Evolutionary conservation across 2,113 vertebrate genomes (phyloP).

Genomic region (Hoplias malabaricus): DNA sequence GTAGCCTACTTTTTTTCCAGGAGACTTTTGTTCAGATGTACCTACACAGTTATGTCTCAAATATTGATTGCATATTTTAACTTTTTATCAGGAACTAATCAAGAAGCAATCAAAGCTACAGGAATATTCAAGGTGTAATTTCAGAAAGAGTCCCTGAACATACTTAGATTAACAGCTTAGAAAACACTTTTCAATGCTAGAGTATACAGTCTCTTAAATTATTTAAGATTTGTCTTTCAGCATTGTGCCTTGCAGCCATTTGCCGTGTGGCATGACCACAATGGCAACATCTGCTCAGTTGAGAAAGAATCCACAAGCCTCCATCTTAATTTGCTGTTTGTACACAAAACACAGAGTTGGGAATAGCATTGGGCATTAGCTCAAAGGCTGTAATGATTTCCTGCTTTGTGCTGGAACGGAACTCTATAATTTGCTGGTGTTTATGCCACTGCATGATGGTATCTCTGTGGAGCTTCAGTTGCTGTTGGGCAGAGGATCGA

Average conservation of each 20-base stretch:
- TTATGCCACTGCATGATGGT: slow-evolving; percentile 53
- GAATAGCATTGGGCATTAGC: slow-evolving; percentile 36
- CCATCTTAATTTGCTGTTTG: slow-evolving; percentile 40
- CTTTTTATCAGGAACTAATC: too few relatives aligned
- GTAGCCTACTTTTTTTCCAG: too few relatives aligned
- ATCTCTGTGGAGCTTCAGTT: slow-evolving; percentile 48
- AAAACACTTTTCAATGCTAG: background rate
- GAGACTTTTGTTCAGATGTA: too few relatives aligned
- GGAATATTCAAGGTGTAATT: too few relatives aligned
- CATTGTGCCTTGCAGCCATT: slow-evolving; percentile 9
- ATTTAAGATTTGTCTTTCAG: slow-evolving; percentile 17
- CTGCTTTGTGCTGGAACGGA: slow-evolving; percentile 45
- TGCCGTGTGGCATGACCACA: background rate
- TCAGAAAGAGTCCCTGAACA: too few relatives aligned
- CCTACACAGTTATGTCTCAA: too few relatives aligned
- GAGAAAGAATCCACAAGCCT: slow-evolving; percentile 21
- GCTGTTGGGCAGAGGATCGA: slow-evolving; percentile 37
- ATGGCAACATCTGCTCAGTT: slow-evolving; percentile 10
- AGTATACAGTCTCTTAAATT: slow-evolving; percentile 9
- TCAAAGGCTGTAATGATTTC: slow-evolving; percentile 56
- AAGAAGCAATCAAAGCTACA: too few relatives aligned
- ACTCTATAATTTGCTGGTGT: slow-evolving; percentile 52
- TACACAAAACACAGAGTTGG: slow-evolving; percentile 41
- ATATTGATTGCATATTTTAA: too few relatives aligned
- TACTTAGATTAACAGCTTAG: too few relatives aligned